Conservation (phyloP, 1,140 invertebrate species). For the Yoshiicerus persimilis region DNA sequence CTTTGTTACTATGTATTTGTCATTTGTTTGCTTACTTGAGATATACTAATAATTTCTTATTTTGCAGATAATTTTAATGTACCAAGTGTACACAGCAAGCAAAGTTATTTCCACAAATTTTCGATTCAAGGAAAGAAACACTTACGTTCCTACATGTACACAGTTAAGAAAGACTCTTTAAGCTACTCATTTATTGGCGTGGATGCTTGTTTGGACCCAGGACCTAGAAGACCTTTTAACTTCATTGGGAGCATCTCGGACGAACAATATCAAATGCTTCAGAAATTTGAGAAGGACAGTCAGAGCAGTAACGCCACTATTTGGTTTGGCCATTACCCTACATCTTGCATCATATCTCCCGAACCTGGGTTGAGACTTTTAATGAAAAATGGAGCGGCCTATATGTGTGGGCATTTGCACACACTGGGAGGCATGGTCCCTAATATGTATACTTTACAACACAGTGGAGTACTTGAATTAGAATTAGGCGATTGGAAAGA, state of each 20-base stretch:
- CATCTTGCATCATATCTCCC: slow-evolving; percentile 76
- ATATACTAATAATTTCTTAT: no score
- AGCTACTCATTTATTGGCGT: slow-evolving; percentile 79
- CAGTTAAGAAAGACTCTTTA: slow-evolving; percentile 59
- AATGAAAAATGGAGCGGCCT: slow-evolving; percentile 66
- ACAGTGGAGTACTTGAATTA: slow-evolving; percentile 70
- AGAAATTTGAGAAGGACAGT: slow-evolving; percentile 58
- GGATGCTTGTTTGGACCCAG: slow-evolving; percentile 68
- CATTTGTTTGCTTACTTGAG: no score
- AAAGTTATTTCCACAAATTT: slow-evolving; percentile 79
- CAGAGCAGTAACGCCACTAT: slow-evolving; percentile 63
- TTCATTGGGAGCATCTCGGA: slow-evolving; percentile 77
- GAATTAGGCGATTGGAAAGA: slow-evolving; percentile 94
- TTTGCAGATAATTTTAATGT: slow-evolving; percentile 89
- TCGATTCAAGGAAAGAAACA: slow-evolving; percentile 74
- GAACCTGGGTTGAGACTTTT: slow-evolving; percentile 58
- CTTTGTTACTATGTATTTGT: no score
- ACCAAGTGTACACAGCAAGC: slow-evolving; percentile 63
- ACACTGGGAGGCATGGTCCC: slow-evolving; percentile 68
- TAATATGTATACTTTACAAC: slow-evolving; percentile 84
- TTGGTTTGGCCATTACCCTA: slow-evolving; percentile 93
- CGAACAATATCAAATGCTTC: slow-evolving; percentile 61
- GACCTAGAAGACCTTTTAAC: slow-evolving; percentile 85
- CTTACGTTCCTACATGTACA: slow-evolving; percentile 74
- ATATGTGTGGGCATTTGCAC: slow-evolving; percentile 92